Conservation (phyloP, 1,140 invertebrate genomes). For the Nasonia giraulti region DNA sequence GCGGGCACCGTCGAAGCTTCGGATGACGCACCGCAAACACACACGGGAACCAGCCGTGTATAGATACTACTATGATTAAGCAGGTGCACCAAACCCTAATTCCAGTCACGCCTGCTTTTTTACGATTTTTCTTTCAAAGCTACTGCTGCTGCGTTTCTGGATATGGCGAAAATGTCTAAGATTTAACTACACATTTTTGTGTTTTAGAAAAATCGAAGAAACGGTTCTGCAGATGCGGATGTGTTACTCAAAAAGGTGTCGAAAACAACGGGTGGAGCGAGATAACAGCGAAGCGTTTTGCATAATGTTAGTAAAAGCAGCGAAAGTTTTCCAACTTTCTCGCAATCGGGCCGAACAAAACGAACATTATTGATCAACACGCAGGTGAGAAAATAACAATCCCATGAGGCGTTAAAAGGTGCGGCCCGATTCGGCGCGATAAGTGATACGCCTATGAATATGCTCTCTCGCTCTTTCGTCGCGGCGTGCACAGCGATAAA, state of each 20-base stretch:
- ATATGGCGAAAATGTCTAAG: too few species aligned
- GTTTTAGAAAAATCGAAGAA: too few species aligned
- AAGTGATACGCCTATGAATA: not conserved
- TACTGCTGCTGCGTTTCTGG: too few species aligned
- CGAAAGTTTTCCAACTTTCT: too few species aligned
- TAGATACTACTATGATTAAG: slow-evolving; percentile 23
- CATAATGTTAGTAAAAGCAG: too few species aligned
- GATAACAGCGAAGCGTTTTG: too few species aligned
- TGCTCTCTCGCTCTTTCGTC: not conserved
- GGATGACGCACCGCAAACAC: slow-evolving; percentile 43
- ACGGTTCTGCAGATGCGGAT: too few species aligned
- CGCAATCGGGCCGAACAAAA: not conserved
- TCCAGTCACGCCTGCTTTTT: not conserved
- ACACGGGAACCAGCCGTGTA: not conserved
- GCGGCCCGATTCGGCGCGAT: slow-evolving; percentile 27
- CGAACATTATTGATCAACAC: not conserved
- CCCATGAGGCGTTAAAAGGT: slow-evolving; percentile 26
- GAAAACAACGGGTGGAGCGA: too few species aligned
- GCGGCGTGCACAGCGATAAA: not conserved
- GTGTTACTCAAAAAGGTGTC: too few species aligned
- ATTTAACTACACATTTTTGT: too few species aligned
- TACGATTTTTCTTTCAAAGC: not conserved
- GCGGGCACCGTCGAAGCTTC: not conserved
- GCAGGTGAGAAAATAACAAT: not conserved
- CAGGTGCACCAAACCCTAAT: slow-evolving; percentile 17